These are phyloP conservation scores for Anoplophora glabripennis DNA, from an alignment of 1,140 invertebrate genomes.

Conservation along the genomic window DNA sequence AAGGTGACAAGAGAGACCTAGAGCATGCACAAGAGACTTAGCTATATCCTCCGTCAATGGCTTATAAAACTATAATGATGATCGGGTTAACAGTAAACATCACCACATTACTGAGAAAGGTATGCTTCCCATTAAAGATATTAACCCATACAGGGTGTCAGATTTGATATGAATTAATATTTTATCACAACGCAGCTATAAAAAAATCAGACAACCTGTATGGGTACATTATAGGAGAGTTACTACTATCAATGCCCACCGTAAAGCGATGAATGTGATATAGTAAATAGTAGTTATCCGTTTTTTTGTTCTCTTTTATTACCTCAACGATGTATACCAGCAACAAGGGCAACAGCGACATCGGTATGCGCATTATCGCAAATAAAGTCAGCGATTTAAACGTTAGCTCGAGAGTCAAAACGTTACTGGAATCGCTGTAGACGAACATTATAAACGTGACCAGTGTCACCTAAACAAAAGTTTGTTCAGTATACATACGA, in stretches of 20 bases:
- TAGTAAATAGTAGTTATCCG: background rate
- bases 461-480: slow-evolving; percentile 65
- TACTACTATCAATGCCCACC: background rate
- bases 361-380: slow-evolving; percentile 78
- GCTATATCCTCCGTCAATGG: background rate
- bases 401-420: slow-evolving; percentile 72
- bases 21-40: slow-evolving; percentile 36
- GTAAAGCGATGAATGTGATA: background rate
- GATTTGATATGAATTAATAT: no score
- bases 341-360: slow-evolving; percentile 68
- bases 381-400: slow-evolving; percentile 87
- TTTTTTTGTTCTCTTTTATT: slow-evolving; percentile 33
- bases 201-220: slow-evolving; percentile 4
- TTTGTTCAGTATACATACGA: background rate
- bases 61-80: background rate
- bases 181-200: no score
- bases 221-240: background rate
- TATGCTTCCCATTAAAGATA: no score
- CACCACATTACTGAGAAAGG: slow-evolving; percentile 1
- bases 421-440: slow-evolving; percentile 59
- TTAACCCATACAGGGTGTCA: no score
- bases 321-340: slow-evolving; percentile 69
- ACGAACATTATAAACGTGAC: slow-evolving; percentile 86
- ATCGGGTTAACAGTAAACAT: background rate
- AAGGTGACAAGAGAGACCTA: slow-evolving; percentile 92